Conservation (phyloP, 23 tunicate genomes). For the Styela clava region DNA sequence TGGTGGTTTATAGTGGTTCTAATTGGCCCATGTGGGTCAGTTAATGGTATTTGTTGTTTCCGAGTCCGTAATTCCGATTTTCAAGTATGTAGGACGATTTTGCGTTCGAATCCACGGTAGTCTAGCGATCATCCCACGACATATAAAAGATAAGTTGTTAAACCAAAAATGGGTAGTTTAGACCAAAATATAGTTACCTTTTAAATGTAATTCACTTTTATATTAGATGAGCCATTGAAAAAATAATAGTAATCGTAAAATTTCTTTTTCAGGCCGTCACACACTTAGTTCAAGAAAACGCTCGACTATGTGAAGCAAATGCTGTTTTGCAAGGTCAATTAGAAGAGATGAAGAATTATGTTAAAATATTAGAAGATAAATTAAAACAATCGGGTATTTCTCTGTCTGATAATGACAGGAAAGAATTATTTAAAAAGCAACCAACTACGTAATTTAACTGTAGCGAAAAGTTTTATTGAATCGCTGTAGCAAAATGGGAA, state of each 20-base stretch:
- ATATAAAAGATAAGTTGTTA: too few relatives aligned
- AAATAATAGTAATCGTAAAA: background rate
- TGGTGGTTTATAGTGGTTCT: too few relatives aligned
- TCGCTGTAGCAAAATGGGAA: background rate
- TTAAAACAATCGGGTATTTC: background rate
- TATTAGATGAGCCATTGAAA: background rate
- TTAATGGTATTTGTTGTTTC: too few relatives aligned
- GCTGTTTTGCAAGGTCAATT: background rate
- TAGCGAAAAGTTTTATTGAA: background rate
- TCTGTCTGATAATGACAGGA: background rate
- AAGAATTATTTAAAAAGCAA: background rate
- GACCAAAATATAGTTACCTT: too few relatives aligned
- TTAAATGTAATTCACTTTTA: too few relatives aligned
- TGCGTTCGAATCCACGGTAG: too few relatives aligned
- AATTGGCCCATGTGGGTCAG: too few relatives aligned
- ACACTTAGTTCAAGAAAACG: background rate
- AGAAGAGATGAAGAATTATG: background rate
- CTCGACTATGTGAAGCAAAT: background rate
- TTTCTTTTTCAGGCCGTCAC: background rate
- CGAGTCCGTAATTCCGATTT: too few relatives aligned
- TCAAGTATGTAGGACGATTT: too few relatives aligned
- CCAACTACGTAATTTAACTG: background rate
- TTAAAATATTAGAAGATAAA: background rate
- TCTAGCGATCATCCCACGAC: too few relatives aligned
- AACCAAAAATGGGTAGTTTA: too few relatives aligned